Percentiles rank a stretch among this genome's conserved stretches.
These are phyloP conservation scores for Porites lutea DNA, from an alignment of 64 coral and sea anemone species.

Conservation along the genomic window DNA sequence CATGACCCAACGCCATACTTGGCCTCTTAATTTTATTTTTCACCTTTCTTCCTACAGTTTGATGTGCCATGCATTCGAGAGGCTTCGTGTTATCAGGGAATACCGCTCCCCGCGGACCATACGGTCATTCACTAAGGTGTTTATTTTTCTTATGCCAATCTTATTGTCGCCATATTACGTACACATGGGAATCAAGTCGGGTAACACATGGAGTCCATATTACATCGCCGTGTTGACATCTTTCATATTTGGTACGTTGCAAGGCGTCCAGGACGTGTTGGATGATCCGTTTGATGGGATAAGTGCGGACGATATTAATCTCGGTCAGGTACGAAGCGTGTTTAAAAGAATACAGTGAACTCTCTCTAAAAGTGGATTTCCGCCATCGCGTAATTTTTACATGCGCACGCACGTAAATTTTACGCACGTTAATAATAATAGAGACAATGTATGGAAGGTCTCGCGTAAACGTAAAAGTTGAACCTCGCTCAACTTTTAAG, in stretches of 20 bases:
- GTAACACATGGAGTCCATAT: conserved; percentile 89
- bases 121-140: conserved; percentile 97
- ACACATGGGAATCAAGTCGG: conserved; percentile 74
- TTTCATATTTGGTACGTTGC: conserved; percentile 93
- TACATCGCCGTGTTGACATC: conserved; percentile 85
- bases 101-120: conserved; percentile 95
- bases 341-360: no score
- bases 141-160: conserved; percentile 97
- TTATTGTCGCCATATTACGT: conserved; percentile 97
- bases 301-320: conserved; percentile 95
- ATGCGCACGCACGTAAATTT: no score
- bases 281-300: conserved; percentile 99
- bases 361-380: no score
- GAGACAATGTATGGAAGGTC: no score
- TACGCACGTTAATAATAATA: no score
- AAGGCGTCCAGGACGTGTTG: conserved; percentile 95
- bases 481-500: no score
- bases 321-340: conserved; percentile 72
- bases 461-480: no score
- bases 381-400: no score
- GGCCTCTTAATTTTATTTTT: background rate
- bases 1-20: no score
- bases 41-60: conserved; percentile 55
- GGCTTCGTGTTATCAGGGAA: conserved; percentile 90
- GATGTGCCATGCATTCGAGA: conserved; percentile 97